These are phyloP conservation scores for Anoplius nigerrimus DNA, from an alignment of 2,888 invertebrate species.

Conservation along the genomic window DNA sequence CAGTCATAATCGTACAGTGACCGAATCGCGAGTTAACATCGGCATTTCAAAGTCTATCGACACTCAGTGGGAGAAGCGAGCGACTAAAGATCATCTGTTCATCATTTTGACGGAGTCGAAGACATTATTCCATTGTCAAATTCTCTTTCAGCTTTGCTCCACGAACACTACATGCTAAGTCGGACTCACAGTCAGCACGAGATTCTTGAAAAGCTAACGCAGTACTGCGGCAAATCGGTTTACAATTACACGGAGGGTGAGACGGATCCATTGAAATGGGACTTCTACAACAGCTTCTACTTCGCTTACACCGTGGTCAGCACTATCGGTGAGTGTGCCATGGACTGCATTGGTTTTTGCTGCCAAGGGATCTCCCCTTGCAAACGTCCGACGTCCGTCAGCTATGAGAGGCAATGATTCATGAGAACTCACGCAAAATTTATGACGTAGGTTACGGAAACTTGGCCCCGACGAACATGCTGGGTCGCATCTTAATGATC, in stretches of 20 bases:
- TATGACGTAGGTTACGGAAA: constrained; percentile 88
- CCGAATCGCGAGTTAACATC: too few species aligned
- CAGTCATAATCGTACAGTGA: too few species aligned
- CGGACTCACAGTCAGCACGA: constrained; percentile 78
- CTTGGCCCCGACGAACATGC: constrained; percentile 87
- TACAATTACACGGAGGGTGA: constrained; percentile 80
- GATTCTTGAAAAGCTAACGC: constrained; percentile 80
- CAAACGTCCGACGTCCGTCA: too few species aligned
- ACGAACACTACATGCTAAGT: constrained; percentile 78
- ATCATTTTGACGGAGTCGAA: neutral
- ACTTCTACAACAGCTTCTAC: constrained; percentile 93
- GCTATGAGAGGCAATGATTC: too few species aligned
- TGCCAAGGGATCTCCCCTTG: too few species aligned
- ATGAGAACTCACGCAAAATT: constrained; percentile 14
- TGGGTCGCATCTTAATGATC: constrained; percentile 90
- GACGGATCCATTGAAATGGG: constrained; percentile 84
- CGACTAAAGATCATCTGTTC: neutral
- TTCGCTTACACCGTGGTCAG: constrained; percentile 94
- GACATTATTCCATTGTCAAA: neutral
- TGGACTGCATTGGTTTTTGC: too few species aligned
- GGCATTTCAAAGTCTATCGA: too few species aligned
- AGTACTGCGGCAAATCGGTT: constrained; percentile 86
- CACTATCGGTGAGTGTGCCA: constrained; percentile 84
- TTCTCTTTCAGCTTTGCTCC: constrained; percentile 79
- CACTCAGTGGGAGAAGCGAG: neutral